Base-by-base conservation (phyloP, 2,888 invertebrate genomes). In the Sinelater perroti region DNA sequence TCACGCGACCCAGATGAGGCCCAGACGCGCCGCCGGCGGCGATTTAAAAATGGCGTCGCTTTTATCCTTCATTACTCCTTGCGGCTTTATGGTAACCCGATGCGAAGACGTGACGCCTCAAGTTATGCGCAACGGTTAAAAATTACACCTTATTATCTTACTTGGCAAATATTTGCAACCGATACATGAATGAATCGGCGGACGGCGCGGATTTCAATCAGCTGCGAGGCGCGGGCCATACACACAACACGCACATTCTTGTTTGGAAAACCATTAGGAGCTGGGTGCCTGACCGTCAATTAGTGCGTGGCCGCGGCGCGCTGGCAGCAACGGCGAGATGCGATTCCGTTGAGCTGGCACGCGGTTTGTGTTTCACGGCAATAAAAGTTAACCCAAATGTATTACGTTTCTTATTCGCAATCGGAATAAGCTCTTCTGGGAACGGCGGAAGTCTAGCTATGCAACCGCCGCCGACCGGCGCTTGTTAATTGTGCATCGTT, bases 121-220 rank as follows among this genome's bases (percentile, higher is more conserved):
- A 52, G 54, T 46, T 54, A 46, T 40, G 40, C 17, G 31, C 49
- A 51, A 31, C 51, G 38, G 51, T 42, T 31, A 46, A 54, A 50
- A 54, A 46, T 54, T 46, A 54, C 30, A 54, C 30, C 36, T 28
- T 38, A 26, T 40, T 56, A 56, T 49, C 58, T 58, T 53, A 53
- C 45, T 35, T 54, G 18, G 53, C 53, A 53, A 58, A 58, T 58
- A 58, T 58, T 58, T 53, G 58, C 13, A 58, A 31, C 40, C 52
- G 51, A 51, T 50, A 47, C 18, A 30, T 35, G 35, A 20, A 30
- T 45, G 18, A 30, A 31, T 45, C 45, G 20, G 45, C 24, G 3
- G 24, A 21, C 40, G 24, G 5, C 28, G 28, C 10, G 10, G 10
- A 3, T 28, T 28, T 28, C 10, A 2, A n/a, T n/a, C n/a, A n/a